Evolutionary conservation across 2,113 vertebrate species (phyloP).

Genomic region (Mus pahari): DNA sequence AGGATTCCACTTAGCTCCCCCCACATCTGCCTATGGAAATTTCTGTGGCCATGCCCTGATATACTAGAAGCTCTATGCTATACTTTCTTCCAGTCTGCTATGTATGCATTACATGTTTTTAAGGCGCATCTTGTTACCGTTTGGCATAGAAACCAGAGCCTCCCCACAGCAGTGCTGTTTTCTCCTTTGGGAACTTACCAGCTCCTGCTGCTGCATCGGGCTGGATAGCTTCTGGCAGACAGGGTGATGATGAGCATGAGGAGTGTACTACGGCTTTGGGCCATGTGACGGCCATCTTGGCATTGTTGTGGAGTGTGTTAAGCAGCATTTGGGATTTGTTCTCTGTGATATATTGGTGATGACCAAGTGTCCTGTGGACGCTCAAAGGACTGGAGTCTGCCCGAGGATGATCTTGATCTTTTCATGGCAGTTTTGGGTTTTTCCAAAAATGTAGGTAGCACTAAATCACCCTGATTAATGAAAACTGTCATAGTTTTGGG

Average conservation of each 20-base stretch:
- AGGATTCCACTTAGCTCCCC: background rate
- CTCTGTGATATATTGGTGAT: too few relatives aligned
- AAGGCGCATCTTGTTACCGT: background rate
- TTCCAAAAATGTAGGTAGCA: rapidly evolving
- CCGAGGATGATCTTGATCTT: rapidly evolving
- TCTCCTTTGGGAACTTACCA: rapidly evolving
- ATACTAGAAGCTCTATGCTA: too few relatives aligned
- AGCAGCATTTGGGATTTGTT: background rate
- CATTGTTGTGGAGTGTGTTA: too few relatives aligned
- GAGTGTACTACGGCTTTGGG: rapidly evolving
- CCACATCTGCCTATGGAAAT: background rate
- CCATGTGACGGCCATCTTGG: background rate
- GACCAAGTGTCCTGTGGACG: background rate
- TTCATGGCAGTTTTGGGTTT: rapidly evolving
- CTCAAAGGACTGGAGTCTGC: rapidly evolving
- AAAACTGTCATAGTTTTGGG: rapidly evolving
- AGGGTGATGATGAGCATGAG: rapidly evolving
- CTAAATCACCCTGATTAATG: rapidly evolving
- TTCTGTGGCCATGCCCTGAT: too few relatives aligned
- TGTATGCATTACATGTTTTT: too few relatives aligned
- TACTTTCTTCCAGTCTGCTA: background rate
- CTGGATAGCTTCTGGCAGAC: background rate
- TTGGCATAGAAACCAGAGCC: background rate
- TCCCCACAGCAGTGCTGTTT: rapidly evolving
- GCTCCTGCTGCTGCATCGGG: rapidly evolving